Evolutionary conservation across 2,113 vertebrate species (phyloP).

Genomic region (Stegastes partitus): DNA sequence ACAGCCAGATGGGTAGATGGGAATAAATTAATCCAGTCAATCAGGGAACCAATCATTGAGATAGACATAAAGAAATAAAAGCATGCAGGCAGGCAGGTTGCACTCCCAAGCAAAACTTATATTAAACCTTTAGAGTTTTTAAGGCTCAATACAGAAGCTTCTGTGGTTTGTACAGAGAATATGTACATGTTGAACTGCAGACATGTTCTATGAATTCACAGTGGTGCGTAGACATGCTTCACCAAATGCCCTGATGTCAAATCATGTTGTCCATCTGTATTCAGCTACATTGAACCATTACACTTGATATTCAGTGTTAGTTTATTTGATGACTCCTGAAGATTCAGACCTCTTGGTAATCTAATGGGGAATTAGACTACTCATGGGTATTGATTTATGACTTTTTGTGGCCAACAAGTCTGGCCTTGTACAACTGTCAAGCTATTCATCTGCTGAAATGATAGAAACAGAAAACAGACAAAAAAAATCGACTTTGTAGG

Average conservation of each 20-base stretch:
- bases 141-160: not conserved
- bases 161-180: not conserved
- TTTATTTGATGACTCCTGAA: not conserved
- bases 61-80: not conserved
- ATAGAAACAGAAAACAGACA: no score
- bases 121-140: not conserved
- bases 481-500: no score
- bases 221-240: not conserved
- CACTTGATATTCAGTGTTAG: conserved; percentile 9
- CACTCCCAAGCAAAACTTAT: not conserved
- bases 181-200: not conserved
- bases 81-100: not conserved
- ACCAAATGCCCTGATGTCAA: conserved; percentile 6
- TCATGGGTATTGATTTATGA: conserved; percentile 17
- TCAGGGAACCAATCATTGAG: not conserved
- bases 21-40: conserved; percentile 25
- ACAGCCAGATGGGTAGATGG: conserved; percentile 24
- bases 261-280: conserved; percentile 1
- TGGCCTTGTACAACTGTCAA: not conserved
- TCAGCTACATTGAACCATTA: not conserved
- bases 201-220: not conserved
- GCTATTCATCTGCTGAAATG: no score
- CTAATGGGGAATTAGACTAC: conserved; percentile 1
- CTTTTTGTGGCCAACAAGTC: conserved; percentile 5
- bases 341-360: not conserved